A percentile compares a stretch with the other conserved stretches of the same genome.
phyloP scores from a whole-genome alignment of 2,888 invertebrate species.

The Heteromurus nitidus region DNA sequence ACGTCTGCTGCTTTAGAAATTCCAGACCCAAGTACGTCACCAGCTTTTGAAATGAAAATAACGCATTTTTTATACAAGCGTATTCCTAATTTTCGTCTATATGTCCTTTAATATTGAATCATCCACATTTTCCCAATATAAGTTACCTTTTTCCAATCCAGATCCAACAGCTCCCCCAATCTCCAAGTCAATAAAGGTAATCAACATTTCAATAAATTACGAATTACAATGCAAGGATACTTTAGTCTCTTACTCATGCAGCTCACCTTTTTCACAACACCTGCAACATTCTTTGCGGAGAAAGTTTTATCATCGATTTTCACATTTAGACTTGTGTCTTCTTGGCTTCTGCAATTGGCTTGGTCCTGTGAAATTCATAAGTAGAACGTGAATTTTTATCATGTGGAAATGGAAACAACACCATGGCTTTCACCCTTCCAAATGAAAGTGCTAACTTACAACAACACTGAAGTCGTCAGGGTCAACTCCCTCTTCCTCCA shows the following conservation, averaged over 20 bases:
- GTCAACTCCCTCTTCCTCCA: constrained; percentile 83
- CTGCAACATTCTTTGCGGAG: constrained; percentile 83
- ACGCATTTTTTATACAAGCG: background rate
- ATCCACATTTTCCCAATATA: no score
- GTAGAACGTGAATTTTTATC: background rate
- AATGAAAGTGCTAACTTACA: constrained; percentile 43
- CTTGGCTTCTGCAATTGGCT: constrained; percentile 79
- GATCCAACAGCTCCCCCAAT: constrained; percentile 71
- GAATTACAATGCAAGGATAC: background rate
- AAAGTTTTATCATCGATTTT: constrained; percentile 86
- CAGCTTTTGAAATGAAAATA: constrained; percentile 53
- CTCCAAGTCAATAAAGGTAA: constrained; percentile 52
- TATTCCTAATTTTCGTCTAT: background rate
- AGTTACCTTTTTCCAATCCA: constrained; percentile 71
- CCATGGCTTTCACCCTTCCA: no score
- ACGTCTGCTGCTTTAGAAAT: constrained; percentile 72
- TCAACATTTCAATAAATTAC: constrained; percentile 12
- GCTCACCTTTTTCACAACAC: constrained; percentile 79
- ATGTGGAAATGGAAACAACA: no score
- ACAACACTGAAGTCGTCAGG: constrained; percentile 86
- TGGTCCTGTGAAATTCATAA: constrained; percentile 77
- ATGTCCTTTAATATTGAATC: background rate
- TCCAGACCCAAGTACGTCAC: constrained; percentile 72
- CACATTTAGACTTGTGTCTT: constrained; percentile 80
- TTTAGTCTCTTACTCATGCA: constrained; percentile 77